These are phyloP conservation scores for Euplagia quadripunctaria DNA, from an alignment of 2,888 invertebrate species.

Conservation along the genomic window DNA sequence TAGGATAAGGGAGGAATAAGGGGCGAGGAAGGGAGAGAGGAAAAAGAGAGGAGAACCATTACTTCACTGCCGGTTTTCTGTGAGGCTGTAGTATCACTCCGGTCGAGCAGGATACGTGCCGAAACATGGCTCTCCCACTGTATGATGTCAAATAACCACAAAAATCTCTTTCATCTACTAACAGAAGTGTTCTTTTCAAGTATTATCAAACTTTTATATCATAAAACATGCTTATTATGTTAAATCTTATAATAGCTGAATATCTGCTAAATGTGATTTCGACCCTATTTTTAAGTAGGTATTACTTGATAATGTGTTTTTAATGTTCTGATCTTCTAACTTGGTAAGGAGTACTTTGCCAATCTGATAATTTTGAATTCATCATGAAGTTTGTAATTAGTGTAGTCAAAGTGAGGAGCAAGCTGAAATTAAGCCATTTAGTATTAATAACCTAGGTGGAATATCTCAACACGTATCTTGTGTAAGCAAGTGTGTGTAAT, in stretches of 20 bases:
- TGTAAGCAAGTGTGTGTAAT: neutral
- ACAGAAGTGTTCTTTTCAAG: no score
- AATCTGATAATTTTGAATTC: conserved; percentile 11
- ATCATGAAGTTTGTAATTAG: neutral
- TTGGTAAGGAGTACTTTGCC: neutral
- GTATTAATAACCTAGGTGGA: neutral
- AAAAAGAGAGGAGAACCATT: no score
- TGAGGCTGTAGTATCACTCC: no score
- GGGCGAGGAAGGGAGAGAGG: no score
- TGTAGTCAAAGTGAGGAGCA: neutral
- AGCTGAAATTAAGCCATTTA: conserved; percentile 15
- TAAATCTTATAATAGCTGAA: neutral
- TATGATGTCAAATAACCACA: no score
- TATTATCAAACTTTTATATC: neutral
- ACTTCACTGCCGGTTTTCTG: no score
- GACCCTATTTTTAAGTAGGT: neutral
- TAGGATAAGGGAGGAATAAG: no score
- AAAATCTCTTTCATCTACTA: no score
- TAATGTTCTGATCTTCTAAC: conserved; percentile 16
- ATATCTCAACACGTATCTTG: neutral
- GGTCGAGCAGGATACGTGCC: no score
- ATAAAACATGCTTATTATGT: neutral
- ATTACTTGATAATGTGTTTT: conserved; percentile 13
- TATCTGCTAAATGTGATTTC: neutral
- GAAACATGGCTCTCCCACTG: no score